Evolutionary conservation across 2,797 vertebrate genomes (phyloP).

Genomic region (Lithobates pipiens): DNA sequence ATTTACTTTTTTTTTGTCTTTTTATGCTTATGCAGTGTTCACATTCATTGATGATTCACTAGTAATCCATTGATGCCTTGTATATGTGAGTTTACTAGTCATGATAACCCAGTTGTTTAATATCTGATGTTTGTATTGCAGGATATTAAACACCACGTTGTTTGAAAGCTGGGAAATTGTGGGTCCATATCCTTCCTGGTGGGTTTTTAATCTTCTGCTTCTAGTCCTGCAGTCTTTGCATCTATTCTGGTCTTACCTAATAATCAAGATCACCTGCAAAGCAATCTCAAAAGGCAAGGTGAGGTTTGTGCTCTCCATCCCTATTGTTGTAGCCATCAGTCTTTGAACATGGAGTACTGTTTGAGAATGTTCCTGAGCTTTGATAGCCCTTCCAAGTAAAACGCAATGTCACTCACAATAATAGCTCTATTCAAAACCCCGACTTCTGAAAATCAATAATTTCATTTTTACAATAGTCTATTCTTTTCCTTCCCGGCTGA

Average conservation of each 20-base stretch:
- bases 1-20: no score
- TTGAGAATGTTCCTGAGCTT: not conserved
- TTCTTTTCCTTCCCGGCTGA: not conserved
- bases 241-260: constrained; percentile 95
- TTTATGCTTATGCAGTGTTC: no score
- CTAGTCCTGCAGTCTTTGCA: constrained; percentile 89
- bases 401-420: not conserved
- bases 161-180: constrained; percentile 97
- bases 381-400: not conserved
- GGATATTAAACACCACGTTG: constrained; percentile 93
- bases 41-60: no score
- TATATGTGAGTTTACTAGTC: not conserved
- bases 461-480: not conserved
- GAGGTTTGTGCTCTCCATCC: constrained; percentile 67
- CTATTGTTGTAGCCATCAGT: not conserved
- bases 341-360: not conserved
- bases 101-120: not conserved
- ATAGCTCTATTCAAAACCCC: not conserved
- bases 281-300: constrained; percentile 97
- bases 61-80: not conserved
- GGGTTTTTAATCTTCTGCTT: constrained; percentile 92
- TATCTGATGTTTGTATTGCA: constrained; percentile 68
- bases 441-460: not conserved
- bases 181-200: constrained; percentile 94
- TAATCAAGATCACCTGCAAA: constrained; percentile 90